phyloP scores from a whole-genome alignment of 2,888 invertebrate species.

The Phragmatobia fuliginosa region DNA sequence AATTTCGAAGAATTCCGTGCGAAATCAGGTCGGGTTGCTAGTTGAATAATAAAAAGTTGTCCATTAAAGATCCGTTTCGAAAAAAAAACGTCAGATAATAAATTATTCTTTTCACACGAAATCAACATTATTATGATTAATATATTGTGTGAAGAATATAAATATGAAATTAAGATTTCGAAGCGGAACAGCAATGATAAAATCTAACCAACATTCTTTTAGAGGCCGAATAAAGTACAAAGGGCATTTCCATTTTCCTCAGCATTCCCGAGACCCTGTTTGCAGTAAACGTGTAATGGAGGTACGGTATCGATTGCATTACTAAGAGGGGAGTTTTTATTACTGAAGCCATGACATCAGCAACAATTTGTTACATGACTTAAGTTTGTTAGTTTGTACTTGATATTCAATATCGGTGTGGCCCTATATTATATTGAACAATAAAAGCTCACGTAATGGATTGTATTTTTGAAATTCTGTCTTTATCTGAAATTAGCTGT shows the following conservation, averaged over 20 bases:
- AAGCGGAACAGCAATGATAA: conserved; percentile 41
- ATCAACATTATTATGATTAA: too few species aligned
- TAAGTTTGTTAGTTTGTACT: conserved; percentile 23
- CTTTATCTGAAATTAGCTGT: too few species aligned
- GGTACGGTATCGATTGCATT: conserved; percentile 74
- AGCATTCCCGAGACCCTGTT: conserved; percentile 60
- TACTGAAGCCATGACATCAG: conserved; percentile 72
- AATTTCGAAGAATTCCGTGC: too few species aligned
- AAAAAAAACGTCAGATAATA: neutral
- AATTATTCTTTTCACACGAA: too few species aligned
- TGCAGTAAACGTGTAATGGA: conserved; percentile 80
- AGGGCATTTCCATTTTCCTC: conserved; percentile 64
- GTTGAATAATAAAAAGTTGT: neutral
- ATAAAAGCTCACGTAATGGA: conserved; percentile 19
- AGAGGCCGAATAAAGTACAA: conserved; percentile 49
- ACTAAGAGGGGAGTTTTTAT: conserved; percentile 68
- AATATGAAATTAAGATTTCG: neutral
- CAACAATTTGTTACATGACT: conserved; percentile 47
- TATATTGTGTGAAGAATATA: too few species aligned
- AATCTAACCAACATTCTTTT: conserved; percentile 46
- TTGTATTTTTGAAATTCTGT: conserved; percentile 11
- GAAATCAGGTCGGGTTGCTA: too few species aligned
- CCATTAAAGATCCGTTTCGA: neutral
- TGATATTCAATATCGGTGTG: conserved; percentile 6
- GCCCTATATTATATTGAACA: conserved; percentile 19